phyloP scores from a whole-genome alignment of 92 coral and sea anemone species.

The Montipora capitata region DNA sequence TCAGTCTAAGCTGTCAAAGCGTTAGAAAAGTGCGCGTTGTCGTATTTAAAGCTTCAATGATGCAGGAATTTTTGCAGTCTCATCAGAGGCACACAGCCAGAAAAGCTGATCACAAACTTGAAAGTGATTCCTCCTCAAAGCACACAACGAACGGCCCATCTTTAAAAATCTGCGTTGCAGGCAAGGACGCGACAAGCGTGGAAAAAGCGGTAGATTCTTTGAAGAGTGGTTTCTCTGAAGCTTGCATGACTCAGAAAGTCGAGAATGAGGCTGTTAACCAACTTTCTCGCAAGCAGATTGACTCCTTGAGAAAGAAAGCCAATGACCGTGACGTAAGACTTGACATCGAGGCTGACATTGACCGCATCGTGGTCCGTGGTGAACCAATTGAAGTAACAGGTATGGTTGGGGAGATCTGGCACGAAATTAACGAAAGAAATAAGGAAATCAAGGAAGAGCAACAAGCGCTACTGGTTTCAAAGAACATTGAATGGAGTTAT shows the following conservation, averaged over 20 bases:
- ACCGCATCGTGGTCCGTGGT: slow-evolving; percentile 80
- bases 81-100: neutral
- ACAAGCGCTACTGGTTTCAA: slow-evolving; percentile 64
- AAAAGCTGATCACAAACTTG: neutral
- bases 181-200: neutral
- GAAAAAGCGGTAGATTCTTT: slow-evolving; percentile 34
- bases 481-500: slow-evolving; percentile 79
- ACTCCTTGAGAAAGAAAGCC: slow-evolving; percentile 32
- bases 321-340: slow-evolving; percentile 38
- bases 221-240: slow-evolving; percentile 54
- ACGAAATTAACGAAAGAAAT: slow-evolving; percentile 55
- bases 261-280: slow-evolving; percentile 55
- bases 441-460: slow-evolving; percentile 40
- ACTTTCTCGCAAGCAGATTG: slow-evolving; percentile 64
- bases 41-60: slow-evolving; percentile 30
- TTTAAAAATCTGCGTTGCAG: slow-evolving; percentile 26
- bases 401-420: slow-evolving; percentile 73
- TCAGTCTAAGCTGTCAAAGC: neutral
- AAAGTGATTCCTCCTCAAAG: slow-evolving; percentile 3
- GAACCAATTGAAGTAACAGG: slow-evolving; percentile 73
- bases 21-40: slow-evolving; percentile 31
- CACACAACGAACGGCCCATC: neutral
- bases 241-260: slow-evolving; percentile 65
- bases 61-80: slow-evolving; percentile 24
- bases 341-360: slow-evolving; percentile 18